Percentiles rank a stretch among this genome's conserved stretches.
Conservation (phyloP, 2,888 invertebrate genomes). For the Anoplius nigerrimus region DNA sequence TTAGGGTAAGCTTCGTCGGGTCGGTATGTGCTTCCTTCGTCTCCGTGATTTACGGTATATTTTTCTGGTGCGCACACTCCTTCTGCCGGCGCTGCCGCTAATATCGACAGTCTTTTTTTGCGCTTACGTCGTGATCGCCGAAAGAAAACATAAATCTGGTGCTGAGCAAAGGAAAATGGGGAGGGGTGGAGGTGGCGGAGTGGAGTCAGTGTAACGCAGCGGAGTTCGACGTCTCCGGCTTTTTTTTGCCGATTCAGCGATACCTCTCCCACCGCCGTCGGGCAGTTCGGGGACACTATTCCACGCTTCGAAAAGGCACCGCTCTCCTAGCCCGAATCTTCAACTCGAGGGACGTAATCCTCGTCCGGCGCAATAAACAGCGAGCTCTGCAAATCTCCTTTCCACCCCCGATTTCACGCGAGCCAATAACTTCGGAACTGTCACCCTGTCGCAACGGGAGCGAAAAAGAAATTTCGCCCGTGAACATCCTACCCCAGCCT, state of each 20-base stretch:
- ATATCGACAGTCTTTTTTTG: conserved; percentile 4
- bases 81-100: neutral
- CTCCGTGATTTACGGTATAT: too few species aligned
- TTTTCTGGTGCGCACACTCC: too few species aligned
- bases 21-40: too few species aligned
- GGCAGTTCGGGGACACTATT: conserved; percentile 39
- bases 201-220: conserved; percentile 17
- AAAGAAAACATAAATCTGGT: conserved; percentile 30
- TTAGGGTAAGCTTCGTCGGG: too few species aligned
- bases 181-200: conserved; percentile 10
- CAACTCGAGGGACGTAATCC: conserved; percentile 33
- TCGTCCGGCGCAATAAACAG: neutral
- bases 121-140: conserved; percentile 9
- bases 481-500: too few species aligned
- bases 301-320: conserved; percentile 27
- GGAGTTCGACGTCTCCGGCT: too few species aligned
- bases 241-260: conserved; percentile 54
- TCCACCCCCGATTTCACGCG: too few species aligned
- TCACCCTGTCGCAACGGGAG: too few species aligned
- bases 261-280: conserved; percentile 42
- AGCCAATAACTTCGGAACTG: too few species aligned
- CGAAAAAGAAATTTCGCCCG: too few species aligned
- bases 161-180: conserved; percentile 25
- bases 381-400: too few species aligned
- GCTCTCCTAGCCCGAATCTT: conserved; percentile 10